These are phyloP conservation scores for Microcebus griseorufus DNA, from an alignment of 2,113 vertebrate genomes.

Conservation along the genomic window DNA sequence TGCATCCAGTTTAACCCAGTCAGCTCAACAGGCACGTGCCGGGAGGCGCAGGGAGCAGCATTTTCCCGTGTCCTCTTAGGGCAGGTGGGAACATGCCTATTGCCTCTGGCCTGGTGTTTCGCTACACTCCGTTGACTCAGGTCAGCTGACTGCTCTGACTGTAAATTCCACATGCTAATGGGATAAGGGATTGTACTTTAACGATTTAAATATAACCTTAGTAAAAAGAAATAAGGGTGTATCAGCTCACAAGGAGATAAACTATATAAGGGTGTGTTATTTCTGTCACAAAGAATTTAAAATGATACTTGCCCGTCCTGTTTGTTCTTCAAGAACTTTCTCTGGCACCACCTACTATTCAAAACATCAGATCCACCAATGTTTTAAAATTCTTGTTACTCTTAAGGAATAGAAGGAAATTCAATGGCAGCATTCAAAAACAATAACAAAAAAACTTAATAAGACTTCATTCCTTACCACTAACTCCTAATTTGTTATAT, in stretches of 20 bases:
- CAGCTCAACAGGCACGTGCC: constrained; percentile 73
- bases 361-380: constrained; percentile 58
- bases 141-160: constrained; percentile 68
- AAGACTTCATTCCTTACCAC: not conserved
- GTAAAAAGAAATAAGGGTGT: constrained; percentile 71
- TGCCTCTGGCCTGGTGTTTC: constrained; percentile 74
- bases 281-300: constrained; percentile 66
- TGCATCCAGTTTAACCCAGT: constrained; percentile 79
- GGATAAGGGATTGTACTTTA: constrained; percentile 78
- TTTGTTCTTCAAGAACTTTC: constrained; percentile 67
- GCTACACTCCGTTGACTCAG: constrained; percentile 68
- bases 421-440: constrained; percentile 5
- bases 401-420: constrained; percentile 24
- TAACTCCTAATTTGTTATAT: not conserved
- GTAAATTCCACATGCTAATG: constrained; percentile 75
- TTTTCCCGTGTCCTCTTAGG: constrained; percentile 73
- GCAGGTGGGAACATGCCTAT: constrained; percentile 58
- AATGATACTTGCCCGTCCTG: constrained; percentile 57
- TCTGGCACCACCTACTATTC: constrained; percentile 46
- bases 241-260: constrained; percentile 73
- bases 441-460: not conserved
- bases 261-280: not conserved
- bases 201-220: constrained; percentile 75
- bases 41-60: not conserved
- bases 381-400: constrained; percentile 6